These are phyloP conservation scores for Myotis vivesi DNA, from an alignment of 2,797 vertebrate genomes.

Conservation along the genomic window DNA sequence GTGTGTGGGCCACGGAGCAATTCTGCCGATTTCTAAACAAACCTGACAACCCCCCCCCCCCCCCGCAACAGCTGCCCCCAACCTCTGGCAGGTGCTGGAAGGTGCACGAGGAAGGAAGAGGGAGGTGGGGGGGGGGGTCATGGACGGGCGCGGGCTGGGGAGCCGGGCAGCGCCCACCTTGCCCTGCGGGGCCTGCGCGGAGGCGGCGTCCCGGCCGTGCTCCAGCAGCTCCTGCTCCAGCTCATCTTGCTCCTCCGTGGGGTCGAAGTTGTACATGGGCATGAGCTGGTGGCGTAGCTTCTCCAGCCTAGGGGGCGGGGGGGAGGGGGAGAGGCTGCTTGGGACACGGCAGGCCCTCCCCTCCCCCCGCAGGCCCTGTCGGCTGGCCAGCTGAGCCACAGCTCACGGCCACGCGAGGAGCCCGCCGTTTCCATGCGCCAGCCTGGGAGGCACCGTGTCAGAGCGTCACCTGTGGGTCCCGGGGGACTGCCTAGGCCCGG, in stretches of 20 bases:
- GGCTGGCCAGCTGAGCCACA: background rate
- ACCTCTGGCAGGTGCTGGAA: background rate
- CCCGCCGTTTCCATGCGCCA: background rate
- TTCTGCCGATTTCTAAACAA: conserved; percentile 19
- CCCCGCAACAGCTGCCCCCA: background rate
- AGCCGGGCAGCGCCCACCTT: conserved; percentile 53
- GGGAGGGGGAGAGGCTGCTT: background rate
- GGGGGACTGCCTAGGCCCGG: background rate
- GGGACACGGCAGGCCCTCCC: background rate
- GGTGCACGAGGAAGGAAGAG: background rate
- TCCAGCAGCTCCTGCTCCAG: conserved; percentile 98
- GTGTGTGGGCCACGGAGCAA: background rate
- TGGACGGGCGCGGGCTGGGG: accelerated
- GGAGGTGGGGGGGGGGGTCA: background rate
- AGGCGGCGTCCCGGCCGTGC: conserved; percentile 91
- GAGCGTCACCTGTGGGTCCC: background rate
- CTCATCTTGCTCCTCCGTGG: conserved; percentile 97
- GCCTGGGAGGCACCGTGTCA: background rate
- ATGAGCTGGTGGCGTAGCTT: conserved; percentile 98
- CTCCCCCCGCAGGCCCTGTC: background rate
- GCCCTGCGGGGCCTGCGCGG: conserved; percentile 78
- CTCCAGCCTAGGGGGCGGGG: conserved; percentile 90
- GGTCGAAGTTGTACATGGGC: conserved; percentile 99
- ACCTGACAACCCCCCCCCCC: background rate
- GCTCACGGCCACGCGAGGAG: background rate